Percentiles rank a stretch among this genome's conserved stretches.
Conservation (phyloP, 2,888 invertebrate species). For the Caenorhabditis imperialis region DNA sequence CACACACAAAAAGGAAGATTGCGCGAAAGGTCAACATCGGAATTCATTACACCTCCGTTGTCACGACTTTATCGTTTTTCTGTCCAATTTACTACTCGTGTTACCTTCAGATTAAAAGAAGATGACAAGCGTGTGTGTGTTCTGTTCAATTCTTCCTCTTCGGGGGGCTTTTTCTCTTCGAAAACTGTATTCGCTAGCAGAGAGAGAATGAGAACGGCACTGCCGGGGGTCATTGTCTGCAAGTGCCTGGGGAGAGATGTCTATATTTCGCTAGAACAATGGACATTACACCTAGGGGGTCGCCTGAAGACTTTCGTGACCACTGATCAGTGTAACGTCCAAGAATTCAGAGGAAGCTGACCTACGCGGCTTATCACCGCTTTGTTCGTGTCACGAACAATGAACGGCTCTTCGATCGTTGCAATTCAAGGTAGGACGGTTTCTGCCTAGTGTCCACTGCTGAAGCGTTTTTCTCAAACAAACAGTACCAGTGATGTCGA, state of each 20-base stretch:
- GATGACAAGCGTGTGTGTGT: conserved; percentile 29
- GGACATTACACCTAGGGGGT: conserved; percentile 52
- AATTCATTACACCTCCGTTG: too few relatives aligned
- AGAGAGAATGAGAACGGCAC: conserved; percentile 28
- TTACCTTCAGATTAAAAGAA: too few relatives aligned
- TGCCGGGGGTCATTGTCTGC: conserved; percentile 36
- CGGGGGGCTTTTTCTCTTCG: neutral
- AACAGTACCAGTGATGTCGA: neutral
- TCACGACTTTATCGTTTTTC: too few relatives aligned
- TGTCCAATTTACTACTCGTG: too few relatives aligned
- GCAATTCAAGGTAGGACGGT: too few relatives aligned
- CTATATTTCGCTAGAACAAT: conserved; percentile 39
- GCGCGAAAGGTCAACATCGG: too few relatives aligned
- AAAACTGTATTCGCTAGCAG: conserved; percentile 44
- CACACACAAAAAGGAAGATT: too few relatives aligned
- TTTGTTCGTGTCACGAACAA: conserved; percentile 1
- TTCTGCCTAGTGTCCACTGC: too few relatives aligned
- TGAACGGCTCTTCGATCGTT: conserved; percentile 10
- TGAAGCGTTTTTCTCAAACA: too few relatives aligned
- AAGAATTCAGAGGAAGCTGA: conserved; percentile 20
- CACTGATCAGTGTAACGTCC: conserved; percentile 38
- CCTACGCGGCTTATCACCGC: neutral
- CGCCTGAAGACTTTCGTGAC: too few relatives aligned
- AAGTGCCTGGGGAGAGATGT: neutral
- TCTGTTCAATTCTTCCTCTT: conserved; percentile 21